Evolutionary conservation across 1,140 invertebrate genomes (phyloP), one percentile per base, ranked within the genome.

Genomic region (Brachionus sp.): DNA sequence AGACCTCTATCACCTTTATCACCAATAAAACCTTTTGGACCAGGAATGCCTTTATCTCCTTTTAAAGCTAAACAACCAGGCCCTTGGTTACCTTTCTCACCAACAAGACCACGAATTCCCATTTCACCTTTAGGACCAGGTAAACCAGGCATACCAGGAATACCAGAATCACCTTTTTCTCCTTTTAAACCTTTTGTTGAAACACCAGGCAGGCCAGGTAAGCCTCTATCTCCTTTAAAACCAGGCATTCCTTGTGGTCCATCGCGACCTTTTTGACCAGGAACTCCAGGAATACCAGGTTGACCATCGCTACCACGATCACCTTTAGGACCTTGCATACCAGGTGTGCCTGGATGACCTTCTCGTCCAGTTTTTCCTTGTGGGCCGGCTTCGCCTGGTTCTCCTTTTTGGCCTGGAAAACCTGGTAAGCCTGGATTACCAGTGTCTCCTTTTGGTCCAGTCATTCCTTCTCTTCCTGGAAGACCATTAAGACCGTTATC

Each of bases 31-130:
- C 75, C 75, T 57, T 13, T n/a, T 10, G 35, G 23, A 19, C 75
- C 75, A 10, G 50, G 19, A 35, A 13, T 6, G 57, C 75, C 75
- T 57, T 35, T 44, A 19, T 35, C 29, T 19, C 33, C 50, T 37
- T 78, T 78, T 57, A 35, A 5, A 64, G 25, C 87, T 85, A 78
- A 29, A 46, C 70, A 75, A n/a, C 2, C 0, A 23, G 12, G 39
- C 9, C 70, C 70, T 23, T 33, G 39, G 25, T 10, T 10, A 46
- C 70, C 70, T 75, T 75, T 75, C 23, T 75, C 70, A 46, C 70
- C 70, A 25, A 50, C 42, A 13, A 0, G 0, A 46, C 70, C 70
- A 13, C 39, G 19, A 6, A 46, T 29, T 23, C 70, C 70, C 2
- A 46, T 46, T 10, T 46, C 64, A 46, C 84, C 84, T 33, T 44